Evolutionary conservation across 2,797 vertebrate species (phyloP), one percentile per base, ranked within the genome.

Genomic region (Sandelia bainsii): DNA sequence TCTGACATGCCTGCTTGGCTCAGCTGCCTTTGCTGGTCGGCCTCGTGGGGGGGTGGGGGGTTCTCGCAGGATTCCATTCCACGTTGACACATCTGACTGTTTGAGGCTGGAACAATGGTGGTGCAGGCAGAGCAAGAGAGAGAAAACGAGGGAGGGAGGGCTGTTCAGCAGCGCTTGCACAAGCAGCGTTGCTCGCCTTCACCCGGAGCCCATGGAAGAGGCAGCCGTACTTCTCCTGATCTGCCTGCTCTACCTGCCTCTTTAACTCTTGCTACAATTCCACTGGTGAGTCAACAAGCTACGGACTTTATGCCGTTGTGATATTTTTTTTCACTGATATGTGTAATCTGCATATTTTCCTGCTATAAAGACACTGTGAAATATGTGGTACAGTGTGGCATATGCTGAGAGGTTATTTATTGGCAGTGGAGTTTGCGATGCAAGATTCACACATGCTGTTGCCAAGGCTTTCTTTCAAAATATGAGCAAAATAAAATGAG

Each of bases 241-340:
- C 56, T 20, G 27, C 59, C 56, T 22, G 42, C 63, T 61, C 32
- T 32, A 37, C 69, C 62, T 57, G 51, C 71, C 40, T 75, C 78
- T 69, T 16, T 52, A 50, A 62, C 69, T 79, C 67, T 78, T 68
- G 32, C 72, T 46, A 9, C 64, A 8, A 6, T 29, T 45, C 70
- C 77, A 71, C 69, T 23, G 88, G 88, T 90, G 83, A 88, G 86
- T 87, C 58, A 25, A 75, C 70, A 39, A 40, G 56, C 71, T 63
- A 46, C 34, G 48, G 60, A 81, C 65, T 69, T 50, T n/a, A 53
- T 48, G 11, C 22, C 14, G 32, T 23, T 19, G 44, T 66, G 51
- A 45, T 17, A 7, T 9, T 44, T 22, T 57, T 29, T 51, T 32
- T 37, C n/a, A 4, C 16, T 2, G 4, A 29, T 63, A 37, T 60